Conservation (phyloP, 2,888 invertebrate genomes). For the Acrobasis suavella region DNA sequence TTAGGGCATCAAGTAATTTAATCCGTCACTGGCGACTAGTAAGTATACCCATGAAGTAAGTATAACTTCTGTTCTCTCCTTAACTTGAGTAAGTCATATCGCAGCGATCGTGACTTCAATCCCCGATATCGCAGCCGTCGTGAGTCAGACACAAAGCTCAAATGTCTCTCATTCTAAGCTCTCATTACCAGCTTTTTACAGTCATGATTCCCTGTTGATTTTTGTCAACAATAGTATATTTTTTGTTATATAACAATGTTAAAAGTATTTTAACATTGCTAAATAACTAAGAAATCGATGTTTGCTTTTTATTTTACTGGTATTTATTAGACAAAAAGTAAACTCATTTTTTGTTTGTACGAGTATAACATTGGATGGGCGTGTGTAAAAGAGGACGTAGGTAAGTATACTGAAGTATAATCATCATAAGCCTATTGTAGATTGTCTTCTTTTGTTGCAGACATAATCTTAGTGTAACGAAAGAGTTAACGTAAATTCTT, state of each 20-base stretch:
- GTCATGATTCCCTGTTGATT: conserved; percentile 18
- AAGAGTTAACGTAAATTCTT: no score
- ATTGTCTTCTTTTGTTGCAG: no score
- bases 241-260: no score
- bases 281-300: background rate
- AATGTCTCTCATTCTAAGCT: conserved; percentile 13
- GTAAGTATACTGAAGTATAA: no score
- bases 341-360: no score
- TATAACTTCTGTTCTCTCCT: conserved; percentile 29
- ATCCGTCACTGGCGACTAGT: no score
- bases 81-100: conserved; percentile 27
- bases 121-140: conserved; percentile 31
- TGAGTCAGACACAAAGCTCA: conserved; percentile 28
- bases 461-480: no score
- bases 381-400: no score
- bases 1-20: no score
- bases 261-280: background rate
- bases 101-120: conserved; percentile 44
- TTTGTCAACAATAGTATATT: background rate
- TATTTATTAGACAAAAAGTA: no score
- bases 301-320: background rate
- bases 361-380: no score
- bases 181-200: conserved; percentile 22
- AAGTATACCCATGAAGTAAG: background rate
- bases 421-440: no score